A percentile compares a stretch with the other conserved stretches of the same genome.
Evolutionary conservation across 2,113 vertebrate genomes (phyloP).

Genomic region (Eretmochelys imbricata): DNA sequence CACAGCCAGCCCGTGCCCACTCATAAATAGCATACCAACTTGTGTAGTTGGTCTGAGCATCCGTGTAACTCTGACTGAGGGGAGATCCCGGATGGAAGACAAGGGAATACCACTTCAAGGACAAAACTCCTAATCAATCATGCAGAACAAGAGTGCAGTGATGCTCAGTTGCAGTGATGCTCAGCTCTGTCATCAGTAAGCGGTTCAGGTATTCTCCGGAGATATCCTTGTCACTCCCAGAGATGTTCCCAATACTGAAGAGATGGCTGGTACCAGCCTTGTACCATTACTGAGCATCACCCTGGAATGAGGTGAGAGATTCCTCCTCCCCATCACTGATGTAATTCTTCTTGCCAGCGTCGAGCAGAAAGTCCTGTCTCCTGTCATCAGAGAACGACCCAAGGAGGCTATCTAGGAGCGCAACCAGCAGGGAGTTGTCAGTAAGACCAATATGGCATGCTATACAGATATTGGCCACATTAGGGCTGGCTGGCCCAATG

Average conservation of each 20-base stretch:
- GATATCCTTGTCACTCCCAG: neutral
- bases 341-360: neutral
- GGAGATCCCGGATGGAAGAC: neutral
- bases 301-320: accelerated
- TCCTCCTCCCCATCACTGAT: neutral
- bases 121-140: neutral
- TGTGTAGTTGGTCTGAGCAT: neutral
- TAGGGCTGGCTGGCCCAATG: too few species aligned
- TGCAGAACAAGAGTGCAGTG: neutral
- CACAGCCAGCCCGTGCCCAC: neutral
- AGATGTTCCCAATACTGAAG: neutral
- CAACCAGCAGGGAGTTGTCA: too few species aligned
- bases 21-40: neutral
- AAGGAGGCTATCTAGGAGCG: too few species aligned
- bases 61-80: neutral
- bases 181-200: too few species aligned
- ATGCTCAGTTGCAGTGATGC: neutral
- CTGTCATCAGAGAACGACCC: neutral
- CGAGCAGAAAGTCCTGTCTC: neutral
- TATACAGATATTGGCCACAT: too few species aligned
- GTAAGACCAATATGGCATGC: too few species aligned
- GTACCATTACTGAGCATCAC: neutral
- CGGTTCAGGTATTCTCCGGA: neutral
- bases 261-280: neutral
- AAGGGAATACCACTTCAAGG: neutral